phyloP scores from a whole-genome alignment of 2,113 vertebrate genomes.

The Mastomys coucha region DNA sequence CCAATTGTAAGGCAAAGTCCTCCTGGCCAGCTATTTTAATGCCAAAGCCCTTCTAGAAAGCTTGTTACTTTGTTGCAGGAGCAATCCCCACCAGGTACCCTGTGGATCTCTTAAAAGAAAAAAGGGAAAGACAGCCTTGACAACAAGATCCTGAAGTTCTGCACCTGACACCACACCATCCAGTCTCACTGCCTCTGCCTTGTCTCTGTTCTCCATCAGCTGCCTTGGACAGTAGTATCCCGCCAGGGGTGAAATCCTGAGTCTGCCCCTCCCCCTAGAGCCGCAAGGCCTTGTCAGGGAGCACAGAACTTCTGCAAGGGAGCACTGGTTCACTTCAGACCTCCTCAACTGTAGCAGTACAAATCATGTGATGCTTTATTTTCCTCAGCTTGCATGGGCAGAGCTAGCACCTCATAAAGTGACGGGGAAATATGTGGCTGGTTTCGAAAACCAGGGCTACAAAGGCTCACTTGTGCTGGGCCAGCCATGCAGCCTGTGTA shows the following conservation, averaged over 20 bases:
- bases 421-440: slow-evolving; percentile 78
- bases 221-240: neutral
- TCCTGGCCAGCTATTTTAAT: rapidly evolving
- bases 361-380: slow-evolving; percentile 70
- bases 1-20: neutral
- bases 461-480: slow-evolving; percentile 79
- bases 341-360: slow-evolving; percentile 39
- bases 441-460: slow-evolving; percentile 71
- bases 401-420: slow-evolving; percentile 82
- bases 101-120: neutral
- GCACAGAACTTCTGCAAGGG: slow-evolving; percentile 45
- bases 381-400: slow-evolving; percentile 74
- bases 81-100: too few species aligned
- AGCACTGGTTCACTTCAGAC: slow-evolving; percentile 54
- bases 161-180: neutral
- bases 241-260: neutral
- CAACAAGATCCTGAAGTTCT: neutral
- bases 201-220: slow-evolving; percentile 13
- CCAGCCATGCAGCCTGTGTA: neutral
- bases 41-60: slow-evolving; percentile 33
- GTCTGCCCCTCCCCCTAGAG: neutral
- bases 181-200: neutral
- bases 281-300: slow-evolving; percentile 27
- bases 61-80: neutral
- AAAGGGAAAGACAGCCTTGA: neutral